Base-by-base conservation (phyloP, 1,140 invertebrate genomes). In the Psix sp. region DNA sequence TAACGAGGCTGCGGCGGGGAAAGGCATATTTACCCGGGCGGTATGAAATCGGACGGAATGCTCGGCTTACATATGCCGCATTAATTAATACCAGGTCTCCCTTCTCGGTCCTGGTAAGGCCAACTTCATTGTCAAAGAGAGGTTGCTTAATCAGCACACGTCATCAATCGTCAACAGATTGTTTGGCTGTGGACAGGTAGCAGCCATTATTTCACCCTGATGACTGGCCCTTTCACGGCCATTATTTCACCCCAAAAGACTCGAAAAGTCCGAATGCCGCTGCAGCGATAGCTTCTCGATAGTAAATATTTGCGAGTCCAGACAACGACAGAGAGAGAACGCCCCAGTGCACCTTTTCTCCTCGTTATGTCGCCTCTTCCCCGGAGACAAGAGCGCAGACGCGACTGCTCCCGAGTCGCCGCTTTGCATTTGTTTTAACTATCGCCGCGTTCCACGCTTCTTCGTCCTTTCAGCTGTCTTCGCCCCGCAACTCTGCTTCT, bases 351-450 rank as follows among this genome's bases (percentile, higher is more conserved):
- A 13, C 59, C 52, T 72, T 68, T 52, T 74, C 57, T 63, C 68
- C 76, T 70, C 66, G 52, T 65, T 77, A 59, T 63, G 54, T 68
- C 60, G 39, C 46, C 59, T 48, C 57, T 36, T 59, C 29, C 36
- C 14, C n/a, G 24, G 40, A 70, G 71, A 63, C 57, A 71, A 65
- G 63, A 56, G 17, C 14, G 39, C 16, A 39, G 56, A 59, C 38
- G 46, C 46, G 54, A 33, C 51, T 54, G 49, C 62, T 48, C 20
- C 56, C 35, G 49, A 9, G 21, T 5, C 21, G 63, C 68, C 79
- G 77, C 80, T 85, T 86, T 86, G 84, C 82, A 86, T 86, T 86
- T 82, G 80, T 83, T 86, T 82, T 77, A 76, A 67, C 74, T 72
- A 78, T 81, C 77, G 59, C 59, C 49, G 60, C 68, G 66, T 68